phyloP scores from a whole-genome alignment of 1,140 invertebrate genomes.

The Pollicipes pollicipes region DNA sequence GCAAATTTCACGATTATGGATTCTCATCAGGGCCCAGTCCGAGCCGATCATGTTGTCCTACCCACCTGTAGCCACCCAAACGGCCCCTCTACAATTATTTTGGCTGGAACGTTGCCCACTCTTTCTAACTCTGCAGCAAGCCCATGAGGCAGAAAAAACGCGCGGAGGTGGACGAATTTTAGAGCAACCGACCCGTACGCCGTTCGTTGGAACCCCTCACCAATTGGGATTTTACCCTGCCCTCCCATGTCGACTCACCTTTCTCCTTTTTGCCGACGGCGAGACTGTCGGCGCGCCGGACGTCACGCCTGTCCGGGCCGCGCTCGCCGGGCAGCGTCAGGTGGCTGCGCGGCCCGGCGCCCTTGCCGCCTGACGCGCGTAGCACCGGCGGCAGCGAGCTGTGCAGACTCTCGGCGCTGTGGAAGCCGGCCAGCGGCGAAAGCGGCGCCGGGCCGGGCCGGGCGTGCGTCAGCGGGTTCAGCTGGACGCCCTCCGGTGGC shows the following conservation, averaged over 20 bases:
- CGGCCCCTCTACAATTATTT: too few species aligned
- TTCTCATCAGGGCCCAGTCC: too few species aligned
- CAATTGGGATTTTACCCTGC: too few species aligned
- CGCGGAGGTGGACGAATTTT: too few species aligned
- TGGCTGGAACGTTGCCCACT: too few species aligned
- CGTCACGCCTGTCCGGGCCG: not conserved
- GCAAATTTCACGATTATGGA: too few species aligned
- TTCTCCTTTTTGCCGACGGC: not conserved
- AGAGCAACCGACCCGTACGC: too few species aligned
- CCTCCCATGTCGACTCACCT: not conserved
- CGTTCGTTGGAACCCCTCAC: too few species aligned
- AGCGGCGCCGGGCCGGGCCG: not conserved
- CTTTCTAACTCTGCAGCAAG: too few species aligned
- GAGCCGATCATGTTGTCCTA: too few species aligned
- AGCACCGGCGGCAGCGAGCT: not conserved
- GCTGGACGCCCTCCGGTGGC: not conserved
- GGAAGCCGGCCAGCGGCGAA: not conserved
- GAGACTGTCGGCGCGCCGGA: not conserved
- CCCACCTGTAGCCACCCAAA: too few species aligned
- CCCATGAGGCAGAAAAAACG: too few species aligned
- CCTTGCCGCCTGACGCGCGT: not conserved
- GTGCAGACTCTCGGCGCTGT: not conserved
- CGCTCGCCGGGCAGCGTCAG: slow-evolving; percentile 23
- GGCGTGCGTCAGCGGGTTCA: not conserved
- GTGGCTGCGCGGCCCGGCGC: slow-evolving; percentile 26